Conservation (phyloP, 2,797 vertebrate species). For the Gymnocypris eckloni region DNA sequence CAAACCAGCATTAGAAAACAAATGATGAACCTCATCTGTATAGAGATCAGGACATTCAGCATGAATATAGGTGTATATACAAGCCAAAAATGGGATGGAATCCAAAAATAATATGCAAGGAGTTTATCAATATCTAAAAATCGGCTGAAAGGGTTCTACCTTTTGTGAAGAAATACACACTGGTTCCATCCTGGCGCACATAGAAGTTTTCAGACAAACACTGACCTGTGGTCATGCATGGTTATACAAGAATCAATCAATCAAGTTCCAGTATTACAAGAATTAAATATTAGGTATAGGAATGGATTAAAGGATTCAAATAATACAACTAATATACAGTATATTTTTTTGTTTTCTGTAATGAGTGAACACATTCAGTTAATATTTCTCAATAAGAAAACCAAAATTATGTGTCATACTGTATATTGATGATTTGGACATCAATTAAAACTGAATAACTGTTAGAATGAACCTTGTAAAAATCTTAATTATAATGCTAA, state of each 20-base stretch:
- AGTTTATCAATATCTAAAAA: neutral
- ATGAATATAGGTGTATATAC: neutral
- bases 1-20: conserved; percentile 88
- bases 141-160: conserved; percentile 70
- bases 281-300: neutral
- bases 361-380: neutral
- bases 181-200: conserved; percentile 90
- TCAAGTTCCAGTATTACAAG: neutral
- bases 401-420: neutral
- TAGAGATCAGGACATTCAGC: conserved; percentile 57
- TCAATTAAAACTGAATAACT: neutral
- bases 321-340: neutral
- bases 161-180: conserved; percentile 94
- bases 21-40: conserved; percentile 83
- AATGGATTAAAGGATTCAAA: neutral
- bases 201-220: conserved; percentile 95
- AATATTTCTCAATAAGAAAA: neutral
- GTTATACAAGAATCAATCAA: neutral
- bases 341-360: neutral
- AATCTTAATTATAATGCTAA: neutral
- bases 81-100: neutral
- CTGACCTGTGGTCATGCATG: conserved; percentile 72
- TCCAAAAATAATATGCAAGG: neutral
- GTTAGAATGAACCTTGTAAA: neutral
- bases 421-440: neutral